Conservation (phyloP, 1,140 invertebrate genomes). For the Chironomus striatipennis region DNA sequence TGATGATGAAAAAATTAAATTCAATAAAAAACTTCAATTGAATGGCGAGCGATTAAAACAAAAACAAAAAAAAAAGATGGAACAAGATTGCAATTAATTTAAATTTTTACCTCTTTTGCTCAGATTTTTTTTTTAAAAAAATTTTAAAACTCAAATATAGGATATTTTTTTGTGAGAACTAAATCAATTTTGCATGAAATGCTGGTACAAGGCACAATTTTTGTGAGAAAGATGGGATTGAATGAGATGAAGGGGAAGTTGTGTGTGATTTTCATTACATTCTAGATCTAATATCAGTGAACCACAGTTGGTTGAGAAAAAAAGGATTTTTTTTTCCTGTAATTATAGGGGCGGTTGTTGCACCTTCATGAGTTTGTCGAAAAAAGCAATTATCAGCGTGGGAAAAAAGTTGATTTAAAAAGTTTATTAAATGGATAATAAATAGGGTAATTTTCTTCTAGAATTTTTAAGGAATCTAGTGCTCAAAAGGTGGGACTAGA, state of each 20-base stretch:
- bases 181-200: background rate
- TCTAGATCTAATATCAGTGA: background rate
- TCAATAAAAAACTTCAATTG: background rate
- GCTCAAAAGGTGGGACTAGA: too few relatives aligned
- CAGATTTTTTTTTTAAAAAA: background rate
- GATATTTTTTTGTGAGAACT: background rate
- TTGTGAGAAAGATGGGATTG: background rate
- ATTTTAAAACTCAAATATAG: too few relatives aligned
- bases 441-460: too few relatives aligned
- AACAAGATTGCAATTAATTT: background rate
- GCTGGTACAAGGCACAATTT: background rate
- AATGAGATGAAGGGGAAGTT: background rate
- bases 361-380: background rate
- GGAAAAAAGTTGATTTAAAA: constrained; percentile 1
- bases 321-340: too few relatives aligned
- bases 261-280: background rate
- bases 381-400: background rate
- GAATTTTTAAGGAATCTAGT: too few relatives aligned
- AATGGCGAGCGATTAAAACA: background rate
- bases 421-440: too few relatives aligned
- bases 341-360: background rate
- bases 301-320: background rate
- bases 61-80: too few relatives aligned
- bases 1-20: background rate
- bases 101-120: background rate